phyloP scores from a whole-genome alignment of 2,888 invertebrate genomes.

The Taenaris catops region DNA sequence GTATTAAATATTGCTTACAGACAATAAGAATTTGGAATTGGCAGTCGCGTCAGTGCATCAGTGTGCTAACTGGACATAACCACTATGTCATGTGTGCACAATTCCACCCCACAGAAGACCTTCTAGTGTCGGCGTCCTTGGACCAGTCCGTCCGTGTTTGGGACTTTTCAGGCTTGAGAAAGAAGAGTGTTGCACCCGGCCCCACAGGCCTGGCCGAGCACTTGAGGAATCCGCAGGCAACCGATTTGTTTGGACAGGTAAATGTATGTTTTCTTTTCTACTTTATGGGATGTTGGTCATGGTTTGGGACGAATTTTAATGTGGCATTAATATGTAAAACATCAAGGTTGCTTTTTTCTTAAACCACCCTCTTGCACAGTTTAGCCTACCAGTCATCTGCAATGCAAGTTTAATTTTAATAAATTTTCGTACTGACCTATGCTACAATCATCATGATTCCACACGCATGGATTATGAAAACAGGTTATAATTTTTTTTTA shows the following conservation, averaged over 20 bases:
- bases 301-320: constrained; percentile 1
- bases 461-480: too few relatives aligned
- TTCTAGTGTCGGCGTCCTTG: constrained; percentile 97
- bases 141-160: constrained; percentile 99
- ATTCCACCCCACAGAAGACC: constrained; percentile 97
- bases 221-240: constrained; percentile 89
- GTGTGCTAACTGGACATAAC: constrained; percentile 97
- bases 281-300: not conserved
- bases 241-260: constrained; percentile 95
- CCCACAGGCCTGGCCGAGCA: constrained; percentile 94
- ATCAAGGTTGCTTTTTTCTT: too few relatives aligned
- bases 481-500: too few relatives aligned
- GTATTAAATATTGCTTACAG: constrained; percentile 40
- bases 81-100: constrained; percentile 99
- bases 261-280: constrained; percentile 11
- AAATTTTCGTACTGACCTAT: too few relatives aligned
- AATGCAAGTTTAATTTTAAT: too few relatives aligned
- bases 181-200: constrained; percentile 98
- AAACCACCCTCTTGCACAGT: too few relatives aligned
- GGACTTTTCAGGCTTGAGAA: constrained; percentile 97
- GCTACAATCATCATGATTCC: too few relatives aligned
- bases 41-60: constrained; percentile 98
- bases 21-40: constrained; percentile 99
- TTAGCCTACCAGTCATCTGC: too few relatives aligned
- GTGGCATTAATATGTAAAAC: not conserved